Percentiles rank a stretch among this genome's conserved stretches.
Evolutionary conservation across 2,113 vertebrate genomes (phyloP).

Genomic region (Lathamus discolor): DNA sequence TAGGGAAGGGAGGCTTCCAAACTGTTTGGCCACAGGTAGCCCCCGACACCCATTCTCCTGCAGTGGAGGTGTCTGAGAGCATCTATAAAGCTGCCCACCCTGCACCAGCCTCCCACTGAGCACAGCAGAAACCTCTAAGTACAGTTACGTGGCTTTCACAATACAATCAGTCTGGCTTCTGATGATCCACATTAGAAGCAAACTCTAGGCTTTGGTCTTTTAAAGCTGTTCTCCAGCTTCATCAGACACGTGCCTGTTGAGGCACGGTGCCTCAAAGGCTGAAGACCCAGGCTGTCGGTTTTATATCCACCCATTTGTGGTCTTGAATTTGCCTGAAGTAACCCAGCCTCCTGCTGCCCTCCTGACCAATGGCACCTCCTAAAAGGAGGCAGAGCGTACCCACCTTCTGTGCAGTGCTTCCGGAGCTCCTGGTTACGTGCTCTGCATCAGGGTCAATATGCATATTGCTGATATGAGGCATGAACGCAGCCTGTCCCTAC

Average conservation of each 20-base stretch:
- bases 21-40: not conserved
- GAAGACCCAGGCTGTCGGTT: not conserved
- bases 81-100: not conserved
- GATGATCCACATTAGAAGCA: not conserved
- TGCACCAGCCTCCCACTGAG: not conserved
- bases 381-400: not conserved
- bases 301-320: not conserved
- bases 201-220: not conserved
- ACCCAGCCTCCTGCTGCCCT: not conserved
- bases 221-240: not conserved
- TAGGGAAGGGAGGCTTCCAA: not conserved
- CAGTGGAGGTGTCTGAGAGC: not conserved
- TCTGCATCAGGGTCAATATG: not conserved
- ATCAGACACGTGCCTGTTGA: not conserved
- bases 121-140: not conserved
- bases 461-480: not conserved
- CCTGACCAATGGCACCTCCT: not conserved
- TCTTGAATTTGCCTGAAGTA: not conserved
- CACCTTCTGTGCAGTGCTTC: not conserved
- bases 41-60: not conserved
- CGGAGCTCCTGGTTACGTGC: not conserved
- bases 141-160: not conserved
- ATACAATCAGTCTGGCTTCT: not conserved
- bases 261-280: not conserved
- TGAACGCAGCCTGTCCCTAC: not conserved